Evolutionary conservation across 1,140 invertebrate species (phyloP), one percentile per base, ranked within the genome.

Genomic region (Drosophila nigromelanica): DNA sequence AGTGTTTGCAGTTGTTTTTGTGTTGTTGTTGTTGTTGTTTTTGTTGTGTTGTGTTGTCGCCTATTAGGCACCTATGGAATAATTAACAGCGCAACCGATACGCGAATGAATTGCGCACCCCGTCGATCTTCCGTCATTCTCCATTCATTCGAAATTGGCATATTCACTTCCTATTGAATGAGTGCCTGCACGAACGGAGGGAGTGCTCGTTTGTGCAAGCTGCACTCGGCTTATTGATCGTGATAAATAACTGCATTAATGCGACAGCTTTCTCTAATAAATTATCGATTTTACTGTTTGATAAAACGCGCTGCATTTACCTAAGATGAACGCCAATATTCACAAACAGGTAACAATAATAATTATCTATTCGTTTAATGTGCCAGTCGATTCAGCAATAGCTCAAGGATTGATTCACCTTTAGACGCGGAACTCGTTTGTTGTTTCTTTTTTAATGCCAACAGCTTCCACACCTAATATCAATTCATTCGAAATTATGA

Each of bases 221-320:
- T 52, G 50, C 58, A 62, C 43, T 50, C 78, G 61, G 68, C 61
- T 63, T 58, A 81, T 76, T 77, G 75, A 73, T 70, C 78, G 68
- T 82, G 75, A 86, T 87, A 86, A 86, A 86, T 87, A 87, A 87
- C 79, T 89, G 82, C 86, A 86, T 86, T 86, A 86, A 86, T 86
- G 83, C 58, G 82, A 86, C 81, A 71, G 78, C 83, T 78, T 73
- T 83, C 52, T 35, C 73, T 61, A 47, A 86, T 86, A 86, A 82
- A 87, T 86, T 87, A 66, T 48, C n/a, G 39, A 56, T 61, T 64
- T 83, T 51, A 80, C 78, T 73, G 76, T 80, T 60, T 30, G 47
- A 12, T 35, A 43, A 15, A 55, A 5, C 30, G n/a, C 45, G 21
- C 30, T 39, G 33, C 37, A 45, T 15, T 50, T 21, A 5, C 7